phyloP scores from a whole-genome alignment of 2,113 vertebrate species.

The Sminthopsis crassicaudata region DNA sequence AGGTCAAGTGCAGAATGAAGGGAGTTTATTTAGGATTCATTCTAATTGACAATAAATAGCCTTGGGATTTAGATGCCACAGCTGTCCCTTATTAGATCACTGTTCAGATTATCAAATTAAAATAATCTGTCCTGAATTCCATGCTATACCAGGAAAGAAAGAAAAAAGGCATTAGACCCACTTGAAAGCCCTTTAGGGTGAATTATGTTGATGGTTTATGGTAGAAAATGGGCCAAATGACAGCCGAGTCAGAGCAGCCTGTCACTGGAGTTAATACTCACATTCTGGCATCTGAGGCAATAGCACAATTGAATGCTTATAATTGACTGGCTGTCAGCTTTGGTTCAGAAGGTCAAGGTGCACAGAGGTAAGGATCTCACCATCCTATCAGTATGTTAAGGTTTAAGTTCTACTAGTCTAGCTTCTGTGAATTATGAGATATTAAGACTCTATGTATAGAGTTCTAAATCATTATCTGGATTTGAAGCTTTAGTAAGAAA shows the following conservation, averaged over 20 bases:
- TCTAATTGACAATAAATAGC: conserved; percentile 86
- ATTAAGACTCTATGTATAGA: background rate
- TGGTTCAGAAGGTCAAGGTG: conserved; percentile 85
- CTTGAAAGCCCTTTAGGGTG: conserved; percentile 81
- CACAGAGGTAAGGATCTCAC: conserved; percentile 52
- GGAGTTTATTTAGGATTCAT: conserved; percentile 84
- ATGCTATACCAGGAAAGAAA: conserved; percentile 77
- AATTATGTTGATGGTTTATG: conserved; percentile 82
- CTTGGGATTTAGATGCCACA: conserved; percentile 81
- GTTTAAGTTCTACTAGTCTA: conserved; percentile 9
- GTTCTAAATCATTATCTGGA: conserved; percentile 43
- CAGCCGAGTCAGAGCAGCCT: conserved; percentile 73
- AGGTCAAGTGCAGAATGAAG: conserved; percentile 80
- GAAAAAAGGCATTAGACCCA: conserved; percentile 77
- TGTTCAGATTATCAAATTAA: conserved; percentile 87
- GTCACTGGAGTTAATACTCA: conserved; percentile 76
- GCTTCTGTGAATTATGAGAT: conserved; percentile 51
- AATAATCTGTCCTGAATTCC: conserved; percentile 87
- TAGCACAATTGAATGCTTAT: conserved; percentile 71
- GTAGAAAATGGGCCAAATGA: conserved; percentile 79
- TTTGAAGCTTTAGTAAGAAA: conserved; percentile 11
- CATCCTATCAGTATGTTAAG: conserved; percentile 31
- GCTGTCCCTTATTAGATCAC: conserved; percentile 85
- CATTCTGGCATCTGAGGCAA: conserved; percentile 63
- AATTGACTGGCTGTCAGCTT: conserved; percentile 83